These are phyloP conservation scores for Ficedula albicollis DNA, from an alignment of 2,797 vertebrate genomes.

Conservation along the genomic window DNA sequence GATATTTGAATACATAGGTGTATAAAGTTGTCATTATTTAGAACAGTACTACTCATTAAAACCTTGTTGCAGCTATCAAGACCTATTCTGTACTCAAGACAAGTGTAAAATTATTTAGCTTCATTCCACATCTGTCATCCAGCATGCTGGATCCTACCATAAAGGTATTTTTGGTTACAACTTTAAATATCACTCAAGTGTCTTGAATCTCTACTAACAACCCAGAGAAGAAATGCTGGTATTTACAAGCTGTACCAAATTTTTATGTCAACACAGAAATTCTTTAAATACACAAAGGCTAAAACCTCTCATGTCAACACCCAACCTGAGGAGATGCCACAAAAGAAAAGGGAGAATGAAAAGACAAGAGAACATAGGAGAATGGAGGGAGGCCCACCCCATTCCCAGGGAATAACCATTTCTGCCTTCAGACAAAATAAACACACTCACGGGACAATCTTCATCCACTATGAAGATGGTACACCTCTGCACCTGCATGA, in stretches of 20 bases:
- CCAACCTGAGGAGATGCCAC: not conserved
- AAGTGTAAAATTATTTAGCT: not conserved
- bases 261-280: not conserved
- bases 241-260: not conserved
- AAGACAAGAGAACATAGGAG: not conserved
- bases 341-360: not conserved
- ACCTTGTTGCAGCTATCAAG: not conserved
- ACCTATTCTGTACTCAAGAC: not conserved
- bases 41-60: not conserved
- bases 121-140: not conserved
- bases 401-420: not conserved
- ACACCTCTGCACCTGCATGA: constrained; percentile 95
- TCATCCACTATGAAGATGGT: constrained; percentile 93
- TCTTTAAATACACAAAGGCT: not conserved
- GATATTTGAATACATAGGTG: not conserved
- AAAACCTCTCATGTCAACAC: not conserved
- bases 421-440: not conserved
- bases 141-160: not conserved
- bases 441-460: constrained; percentile 75
- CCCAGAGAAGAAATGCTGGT: not conserved
- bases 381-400: not conserved
- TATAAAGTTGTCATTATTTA: not conserved
- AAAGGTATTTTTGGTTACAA: not conserved
- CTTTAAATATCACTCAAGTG: not conserved
- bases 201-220: not conserved